Evolutionary conservation across 2,113 vertebrate species (phyloP), one percentile per base, ranked within the genome.

Genomic region (Misgurnus mizolepis): DNA sequence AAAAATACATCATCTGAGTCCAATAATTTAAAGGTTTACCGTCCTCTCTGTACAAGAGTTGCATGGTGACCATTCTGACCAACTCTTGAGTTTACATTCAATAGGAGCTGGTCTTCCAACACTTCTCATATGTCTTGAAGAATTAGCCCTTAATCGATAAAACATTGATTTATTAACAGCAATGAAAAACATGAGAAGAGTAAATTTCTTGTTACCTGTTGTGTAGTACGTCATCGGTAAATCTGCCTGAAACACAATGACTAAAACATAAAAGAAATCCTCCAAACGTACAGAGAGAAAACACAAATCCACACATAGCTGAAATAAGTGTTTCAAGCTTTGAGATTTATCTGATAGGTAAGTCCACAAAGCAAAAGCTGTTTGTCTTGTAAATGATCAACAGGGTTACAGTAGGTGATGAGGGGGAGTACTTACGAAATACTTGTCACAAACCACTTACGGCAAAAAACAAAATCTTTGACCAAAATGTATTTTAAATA

Each of bases 1-100:
- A 34, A 34, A 34, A 34, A 34, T 34, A 34, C 27, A 34, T 34
- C 27, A 3, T 3, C 27, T 34, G 27, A 34, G 27, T 34, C 3
- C 27, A 2, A 34, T 34, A 34, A 34, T 34, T 34, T 2, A 34
- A 34, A 34, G 1, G 27, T 87, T 93, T 90, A 98, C 97, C 93
- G 88, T 93, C 87, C 85, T 92, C 39, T 92, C 88, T 85, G 95
- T 95, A 86, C 97, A 98, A 61, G 94, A 87, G 79, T 92, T 89
- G 86, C 97, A 99, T 0, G 90, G 82, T 2, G 93, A 95, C 98
- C 98, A 99, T 45, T 87, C 60, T 4, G 95, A 94, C 97, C 97
- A 98, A 45, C 67, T 85, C 71, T 91, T 89, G 83, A 96, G 83
- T 71, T 73, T 90, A 81, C 97, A 99, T 89, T 92, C 39, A 1